Percentiles rank a stretch among this genome's conserved stretches.
These are phyloP conservation scores for Megaceryle alcyon DNA, from an alignment of 2,797 vertebrate species.

Conservation along the genomic window DNA sequence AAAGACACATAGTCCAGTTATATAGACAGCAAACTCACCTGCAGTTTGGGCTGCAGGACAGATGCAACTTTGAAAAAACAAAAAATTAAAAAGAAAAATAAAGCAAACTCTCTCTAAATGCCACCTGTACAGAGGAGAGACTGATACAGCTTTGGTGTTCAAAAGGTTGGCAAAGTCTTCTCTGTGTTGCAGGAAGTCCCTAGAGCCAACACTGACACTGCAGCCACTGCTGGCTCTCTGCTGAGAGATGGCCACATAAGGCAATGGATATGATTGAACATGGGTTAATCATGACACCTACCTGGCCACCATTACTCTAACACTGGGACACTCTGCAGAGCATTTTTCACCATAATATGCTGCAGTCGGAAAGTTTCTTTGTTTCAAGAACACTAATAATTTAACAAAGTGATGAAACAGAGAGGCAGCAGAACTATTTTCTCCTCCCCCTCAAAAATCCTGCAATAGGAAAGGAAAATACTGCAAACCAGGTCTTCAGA, in stretches of 20 bases:
- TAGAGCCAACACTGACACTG: background rate
- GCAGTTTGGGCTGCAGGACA: background rate
- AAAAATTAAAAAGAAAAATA: background rate
- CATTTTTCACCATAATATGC: background rate
- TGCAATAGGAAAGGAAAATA: background rate
- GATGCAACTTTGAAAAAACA: background rate
- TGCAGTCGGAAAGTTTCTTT: background rate
- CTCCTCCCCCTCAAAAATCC: background rate
- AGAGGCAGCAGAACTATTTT: background rate
- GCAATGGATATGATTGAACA: background rate
- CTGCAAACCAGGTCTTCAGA: background rate
- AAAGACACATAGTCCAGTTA: background rate
- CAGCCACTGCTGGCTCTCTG: background rate
- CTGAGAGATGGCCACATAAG: rapidly evolving
- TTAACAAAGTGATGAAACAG: background rate
- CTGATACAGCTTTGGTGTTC: background rate
- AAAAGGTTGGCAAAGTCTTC: background rate
- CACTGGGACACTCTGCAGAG: too few species aligned
- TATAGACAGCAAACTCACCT: background rate
- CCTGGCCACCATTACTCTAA: background rate
- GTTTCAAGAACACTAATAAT: background rate
- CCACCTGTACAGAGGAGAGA: background rate
- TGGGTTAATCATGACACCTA: background rate
- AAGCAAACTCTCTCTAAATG: background rate
- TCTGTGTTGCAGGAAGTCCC: background rate